Conservation (phyloP, 64 coral and sea anemone species). For the Cladopsammia gracilis region DNA sequence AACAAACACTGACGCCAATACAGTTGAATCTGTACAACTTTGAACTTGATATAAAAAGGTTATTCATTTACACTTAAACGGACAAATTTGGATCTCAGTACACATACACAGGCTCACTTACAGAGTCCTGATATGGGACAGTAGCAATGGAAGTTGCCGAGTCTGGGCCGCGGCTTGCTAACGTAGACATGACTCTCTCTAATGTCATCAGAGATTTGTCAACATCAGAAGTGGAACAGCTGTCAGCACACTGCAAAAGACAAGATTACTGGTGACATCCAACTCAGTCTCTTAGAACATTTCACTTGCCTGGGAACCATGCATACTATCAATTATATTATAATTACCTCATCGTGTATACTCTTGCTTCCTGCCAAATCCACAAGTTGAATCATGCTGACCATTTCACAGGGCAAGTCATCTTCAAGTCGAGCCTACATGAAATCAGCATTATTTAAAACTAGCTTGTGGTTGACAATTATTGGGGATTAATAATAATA, state of each 20-base stretch:
- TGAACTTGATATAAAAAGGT: no score
- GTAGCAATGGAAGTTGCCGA: conserved; percentile 30
- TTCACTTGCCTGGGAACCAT: background rate
- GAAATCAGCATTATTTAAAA: background rate
- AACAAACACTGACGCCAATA: no score
- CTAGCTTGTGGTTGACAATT: no score
- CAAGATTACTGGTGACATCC: background rate
- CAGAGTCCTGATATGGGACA: conserved; percentile 90
- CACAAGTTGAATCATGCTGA: conserved; percentile 89
- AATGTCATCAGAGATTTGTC: conserved; percentile 87
- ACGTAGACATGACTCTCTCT: conserved; percentile 90
- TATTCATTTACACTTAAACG: no score
- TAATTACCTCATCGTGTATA: conserved; percentile 82
- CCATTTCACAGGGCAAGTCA: conserved; percentile 87
- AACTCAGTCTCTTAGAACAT: no score
- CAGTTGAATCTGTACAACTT: no score
- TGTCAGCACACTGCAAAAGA: conserved; percentile 50
- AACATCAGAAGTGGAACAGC: conserved; percentile 34
- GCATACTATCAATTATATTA: background rate
- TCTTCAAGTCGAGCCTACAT: conserved; percentile 87
- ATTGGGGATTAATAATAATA: no score
- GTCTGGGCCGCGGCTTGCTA: conserved; percentile 74
- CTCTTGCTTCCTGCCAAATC: conserved; percentile 92
- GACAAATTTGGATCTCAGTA: no score
- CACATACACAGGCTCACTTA: conserved; percentile 28